Base-by-base conservation (phyloP, 2,888 invertebrate genomes). In the Tetragonula carbonaria region DNA sequence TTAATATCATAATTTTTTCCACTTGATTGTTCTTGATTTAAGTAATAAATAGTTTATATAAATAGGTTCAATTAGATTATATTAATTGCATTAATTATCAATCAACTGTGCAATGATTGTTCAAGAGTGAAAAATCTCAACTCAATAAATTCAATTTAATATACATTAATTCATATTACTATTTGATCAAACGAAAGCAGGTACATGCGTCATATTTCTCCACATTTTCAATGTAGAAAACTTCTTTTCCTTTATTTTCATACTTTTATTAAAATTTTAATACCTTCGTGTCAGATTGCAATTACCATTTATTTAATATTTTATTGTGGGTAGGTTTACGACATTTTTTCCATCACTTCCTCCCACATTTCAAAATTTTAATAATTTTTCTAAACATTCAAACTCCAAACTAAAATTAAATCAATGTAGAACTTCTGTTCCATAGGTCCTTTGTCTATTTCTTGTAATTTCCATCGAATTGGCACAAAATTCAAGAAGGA, bases 181-280 rank as follows among this genome's bases (percentile, higher is more conserved):
- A 62, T 14, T 62, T 21, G 13, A 33, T 53, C 65, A 74, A 74
- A 65, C n/a, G 51, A n/a, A 74, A 53, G n/a, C 38, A 23, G 33
- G 11, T 63, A 38, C 16, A 4, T 6, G 21, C 21, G 5, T 28
- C 28, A 28, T 53, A 28, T 53, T 13, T 38, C 38, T 45, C n/a
- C n/a, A 45, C n/a, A 33, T 21, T 2, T 66, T 66, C 3, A 66
- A 18, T 16, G 1, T 28, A 16, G 55, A 45, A 45, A 11, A 16
- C 11, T 63, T 28, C 4, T 21, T 63, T 38, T 65, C 21, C 13
- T 8, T 66, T 66, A 38, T n/a, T 21, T 66, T n/a, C 13, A 1
- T 66, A 38, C n/a, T 57, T 28, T 57, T 59, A n/a, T 51, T 33
- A 8, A 51, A 14, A n/a, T 51, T 18, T 4, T 23, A 23, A 16